Evolutionary conservation across 2,113 vertebrate species (phyloP).

Genomic region (Oncorhynchus nerka): DNA sequence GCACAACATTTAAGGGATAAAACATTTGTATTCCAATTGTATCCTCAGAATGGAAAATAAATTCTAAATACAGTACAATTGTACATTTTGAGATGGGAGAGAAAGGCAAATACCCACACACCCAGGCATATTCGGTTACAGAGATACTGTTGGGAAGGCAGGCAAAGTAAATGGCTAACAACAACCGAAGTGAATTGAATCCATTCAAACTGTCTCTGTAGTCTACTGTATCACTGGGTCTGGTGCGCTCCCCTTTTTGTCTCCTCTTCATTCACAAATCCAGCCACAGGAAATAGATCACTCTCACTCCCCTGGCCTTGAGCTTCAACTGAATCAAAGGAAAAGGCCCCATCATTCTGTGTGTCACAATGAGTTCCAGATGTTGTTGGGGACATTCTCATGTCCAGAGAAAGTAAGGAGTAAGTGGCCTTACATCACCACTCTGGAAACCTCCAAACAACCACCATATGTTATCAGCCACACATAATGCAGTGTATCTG

Average conservation of each 20-base stretch:
- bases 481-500: conserved; percentile 35
- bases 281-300: conserved; percentile 57
- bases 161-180: too few species aligned
- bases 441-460: conserved; percentile 51
- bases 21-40: background rate
- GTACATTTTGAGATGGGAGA: background rate
- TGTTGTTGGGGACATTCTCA: conserved; percentile 61
- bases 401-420: background rate
- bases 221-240: background rate
- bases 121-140: background rate
- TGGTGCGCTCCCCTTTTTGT: background rate
- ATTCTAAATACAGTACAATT: background rate
- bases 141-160: background rate
- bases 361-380: conserved; percentile 63
- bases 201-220: background rate
- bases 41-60: background rate
- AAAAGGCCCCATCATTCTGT: conserved; percentile 49
- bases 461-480: conserved; percentile 54
- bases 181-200: too few species aligned
- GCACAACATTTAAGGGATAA: background rate
- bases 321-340: conserved; percentile 60
- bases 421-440: conserved; percentile 44
- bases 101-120: background rate
- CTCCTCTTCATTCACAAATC: conserved; percentile 69
- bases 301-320: conserved; percentile 38